Base-by-base conservation (phyloP, 2,113 vertebrate species). In the Monopterus albus region DNA sequence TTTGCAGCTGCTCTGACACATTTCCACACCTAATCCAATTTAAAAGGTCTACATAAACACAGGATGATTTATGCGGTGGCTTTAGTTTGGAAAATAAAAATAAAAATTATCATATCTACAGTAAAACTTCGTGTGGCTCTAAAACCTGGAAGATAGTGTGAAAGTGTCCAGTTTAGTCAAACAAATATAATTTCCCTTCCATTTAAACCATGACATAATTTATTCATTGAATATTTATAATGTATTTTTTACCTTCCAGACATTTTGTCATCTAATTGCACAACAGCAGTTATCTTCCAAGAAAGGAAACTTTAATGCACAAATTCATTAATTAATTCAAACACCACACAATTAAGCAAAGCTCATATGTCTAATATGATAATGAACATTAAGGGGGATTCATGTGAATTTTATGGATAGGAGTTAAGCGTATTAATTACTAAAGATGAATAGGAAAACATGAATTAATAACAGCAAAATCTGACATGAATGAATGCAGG, bases 381-480 rank as follows among this genome's bases (percentile, higher is more conserved):
- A 70, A 76, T 69, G 69, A 61, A 67, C n/a, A 58, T 76, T 75
- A 71, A 35, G 74, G 58, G 28, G 36, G 65, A 59, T 62, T 78
- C 72, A 81, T 72, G 61, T 29, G 42, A 56, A 47, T 72, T 81
- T 81, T 81, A 87, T 72, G 74, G 67, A 78, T 73, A 77, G 57
- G 59, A 85, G 79, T 69, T 15, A 39, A 82, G 62, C 10, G 23
- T 55, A 81, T 81, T 87, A 73, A 87, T 82, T 81, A 63, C 53
- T 70, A 70, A 79, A 79, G 75, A 82, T 56, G 31, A 68, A 83
- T 60, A 45, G 47, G 14, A 52, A n/a, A n/a, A 75, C 6, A 62
- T 67, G 40, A 79, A 87, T 83, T 72, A 78, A 78, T 64, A 63
- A 61, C 57, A 55, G 58, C 57, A 55, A 51, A 53, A 40, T 25